Conservation (phyloP, 2,113 vertebrate species). For the Elachura formosa region DNA sequence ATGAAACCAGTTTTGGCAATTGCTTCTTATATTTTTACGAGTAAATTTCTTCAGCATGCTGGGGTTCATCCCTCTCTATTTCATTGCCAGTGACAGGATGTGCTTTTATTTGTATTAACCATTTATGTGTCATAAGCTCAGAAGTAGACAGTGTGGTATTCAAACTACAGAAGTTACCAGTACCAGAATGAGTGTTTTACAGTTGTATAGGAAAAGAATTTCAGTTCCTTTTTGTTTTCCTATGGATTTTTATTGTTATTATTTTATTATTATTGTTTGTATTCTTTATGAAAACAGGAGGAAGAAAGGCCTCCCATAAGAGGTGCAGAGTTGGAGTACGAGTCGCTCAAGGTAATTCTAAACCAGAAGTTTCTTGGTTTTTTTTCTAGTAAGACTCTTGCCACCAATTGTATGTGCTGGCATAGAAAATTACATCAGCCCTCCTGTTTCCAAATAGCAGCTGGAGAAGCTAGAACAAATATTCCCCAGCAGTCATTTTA, state of each 20-base stretch:
- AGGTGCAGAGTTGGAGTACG: slow-evolving; percentile 93
- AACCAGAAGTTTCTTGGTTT: background rate
- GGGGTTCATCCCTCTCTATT: background rate
- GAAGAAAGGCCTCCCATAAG: slow-evolving; percentile 88
- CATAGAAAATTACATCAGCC: background rate
- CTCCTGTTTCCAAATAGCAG: background rate
- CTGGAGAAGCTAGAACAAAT: background rate
- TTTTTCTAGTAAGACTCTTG: background rate
- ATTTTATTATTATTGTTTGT: too few species aligned
- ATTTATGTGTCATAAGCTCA: background rate
- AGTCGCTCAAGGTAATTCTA: slow-evolving; percentile 90
- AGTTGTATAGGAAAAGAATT: background rate
- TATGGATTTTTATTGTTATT: background rate
- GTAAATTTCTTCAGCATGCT: background rate
- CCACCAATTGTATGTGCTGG: background rate
- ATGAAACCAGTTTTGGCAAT: background rate
- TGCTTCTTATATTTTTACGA: background rate
- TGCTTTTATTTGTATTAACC: background rate
- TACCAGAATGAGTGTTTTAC: background rate
- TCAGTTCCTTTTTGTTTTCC: background rate
- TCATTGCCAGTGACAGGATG: rapidly evolving
- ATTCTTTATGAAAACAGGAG: slow-evolving; percentile 76
- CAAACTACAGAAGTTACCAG: background rate
- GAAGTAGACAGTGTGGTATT: background rate
- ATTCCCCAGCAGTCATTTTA: background rate